Conservation (phyloP, 1,140 invertebrate genomes). For the Charaxes varanes region DNA sequence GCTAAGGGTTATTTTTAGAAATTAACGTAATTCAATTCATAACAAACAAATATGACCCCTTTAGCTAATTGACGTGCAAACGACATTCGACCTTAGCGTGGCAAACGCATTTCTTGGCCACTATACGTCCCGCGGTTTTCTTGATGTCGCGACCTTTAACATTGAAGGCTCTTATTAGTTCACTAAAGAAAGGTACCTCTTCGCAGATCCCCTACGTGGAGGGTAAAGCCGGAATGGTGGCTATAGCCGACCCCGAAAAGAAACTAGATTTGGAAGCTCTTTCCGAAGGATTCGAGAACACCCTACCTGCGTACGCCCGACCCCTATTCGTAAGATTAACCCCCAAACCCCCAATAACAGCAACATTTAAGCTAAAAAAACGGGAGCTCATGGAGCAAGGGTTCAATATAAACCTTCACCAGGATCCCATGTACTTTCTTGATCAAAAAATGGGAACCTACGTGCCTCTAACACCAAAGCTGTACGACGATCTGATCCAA, state of each 20-base stretch:
- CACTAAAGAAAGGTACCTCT: too few species aligned
- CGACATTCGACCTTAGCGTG: too few species aligned
- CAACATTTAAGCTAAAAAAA: constrained; percentile 95
- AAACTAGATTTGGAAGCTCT: constrained; percentile 80
- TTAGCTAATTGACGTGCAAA: too few species aligned
- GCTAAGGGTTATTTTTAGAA: too few species aligned
- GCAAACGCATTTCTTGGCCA: too few species aligned
- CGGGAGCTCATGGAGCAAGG: constrained; percentile 86
- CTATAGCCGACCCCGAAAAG: constrained; percentile 86
- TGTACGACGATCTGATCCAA: constrained; percentile 79
- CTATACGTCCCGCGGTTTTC: too few species aligned
- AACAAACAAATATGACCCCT: too few species aligned
- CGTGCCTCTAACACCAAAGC: constrained; percentile 77
- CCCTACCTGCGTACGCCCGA: constrained; percentile 88
- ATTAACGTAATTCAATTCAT: too few species aligned
- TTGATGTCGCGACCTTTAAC: too few species aligned
- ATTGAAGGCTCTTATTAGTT: constrained; percentile 4
- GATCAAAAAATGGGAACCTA: constrained; percentile 78
- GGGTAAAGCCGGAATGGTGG: constrained; percentile 96
- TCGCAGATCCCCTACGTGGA: constrained; percentile 88
- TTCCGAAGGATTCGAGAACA: constrained; percentile 77
- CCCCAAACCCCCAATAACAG: constrained; percentile 86
- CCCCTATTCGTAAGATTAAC: constrained; percentile 93
- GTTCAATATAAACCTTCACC: constrained; percentile 78
- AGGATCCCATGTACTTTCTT: constrained; percentile 85